Evolutionary conservation across 2,113 vertebrate species (phyloP).

Genomic region (Corapipo altera): DNA sequence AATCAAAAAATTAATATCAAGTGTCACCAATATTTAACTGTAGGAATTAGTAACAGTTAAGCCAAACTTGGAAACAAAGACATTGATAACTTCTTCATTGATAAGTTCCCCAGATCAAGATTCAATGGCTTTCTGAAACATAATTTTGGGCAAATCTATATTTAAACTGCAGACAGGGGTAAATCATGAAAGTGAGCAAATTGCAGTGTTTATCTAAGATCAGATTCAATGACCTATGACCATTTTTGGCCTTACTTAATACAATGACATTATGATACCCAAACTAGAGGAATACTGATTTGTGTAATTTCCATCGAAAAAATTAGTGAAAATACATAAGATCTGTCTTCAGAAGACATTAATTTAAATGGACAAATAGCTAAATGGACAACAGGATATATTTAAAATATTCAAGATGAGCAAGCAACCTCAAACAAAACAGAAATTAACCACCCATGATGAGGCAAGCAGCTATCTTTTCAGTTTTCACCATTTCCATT

Average conservation of each 20-base stretch:
- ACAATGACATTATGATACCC: not conserved
- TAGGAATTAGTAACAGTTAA: not conserved
- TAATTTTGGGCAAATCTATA: not conserved
- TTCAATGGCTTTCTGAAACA: not conserved
- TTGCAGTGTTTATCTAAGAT: not conserved
- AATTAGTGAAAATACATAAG: not conserved
- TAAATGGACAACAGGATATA: not conserved
- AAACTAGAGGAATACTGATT: not conserved
- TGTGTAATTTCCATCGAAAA: not conserved
- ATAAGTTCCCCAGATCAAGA: not conserved
- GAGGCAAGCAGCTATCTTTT: not conserved
- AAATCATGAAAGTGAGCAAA: not conserved
- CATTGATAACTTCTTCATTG: not conserved
- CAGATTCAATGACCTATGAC: not conserved
- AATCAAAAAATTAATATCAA: not conserved
- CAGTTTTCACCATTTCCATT: not conserved
- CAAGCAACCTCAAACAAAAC: not conserved
- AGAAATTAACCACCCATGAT: not conserved
- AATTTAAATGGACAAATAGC: not conserved
- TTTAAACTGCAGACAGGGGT: not conserved
- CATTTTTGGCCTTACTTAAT: not conserved
- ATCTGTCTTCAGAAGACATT: not conserved
- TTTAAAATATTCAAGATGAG: not conserved
- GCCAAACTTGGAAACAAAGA: not conserved
- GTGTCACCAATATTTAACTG: not conserved